These are phyloP conservation scores for Zaprionus ghesquierei DNA, from an alignment of 1,140 invertebrate species.

Conservation along the genomic window DNA sequence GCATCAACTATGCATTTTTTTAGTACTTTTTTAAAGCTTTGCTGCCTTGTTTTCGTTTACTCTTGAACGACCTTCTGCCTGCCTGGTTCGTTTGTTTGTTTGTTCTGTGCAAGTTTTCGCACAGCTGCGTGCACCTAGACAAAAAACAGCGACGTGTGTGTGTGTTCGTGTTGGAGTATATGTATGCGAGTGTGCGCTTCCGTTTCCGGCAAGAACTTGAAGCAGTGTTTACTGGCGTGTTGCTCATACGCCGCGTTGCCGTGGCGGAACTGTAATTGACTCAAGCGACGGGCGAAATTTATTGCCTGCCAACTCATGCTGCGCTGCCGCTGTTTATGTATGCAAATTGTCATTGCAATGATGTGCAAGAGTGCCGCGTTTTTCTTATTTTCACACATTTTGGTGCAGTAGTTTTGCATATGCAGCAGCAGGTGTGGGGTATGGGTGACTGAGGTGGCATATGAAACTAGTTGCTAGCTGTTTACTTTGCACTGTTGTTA, in stretches of 20 bases:
- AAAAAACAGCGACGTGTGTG: slow-evolving; percentile 30
- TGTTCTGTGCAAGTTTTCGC: slow-evolving; percentile 23
- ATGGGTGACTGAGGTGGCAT: not conserved
- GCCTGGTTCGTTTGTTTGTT: slow-evolving; percentile 19
- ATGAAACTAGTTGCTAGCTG: too few species aligned
- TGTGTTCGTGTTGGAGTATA: not conserved
- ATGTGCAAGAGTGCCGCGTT: slow-evolving; percentile 46
- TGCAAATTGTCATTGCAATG: slow-evolving; percentile 76
- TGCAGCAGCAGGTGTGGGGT: not conserved
- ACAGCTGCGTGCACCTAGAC: slow-evolving; percentile 43
- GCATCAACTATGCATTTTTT: not conserved
- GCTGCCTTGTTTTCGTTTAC: slow-evolving; percentile 9
- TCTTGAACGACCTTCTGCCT: slow-evolving; percentile 22
- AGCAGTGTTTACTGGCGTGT: slow-evolving; percentile 12
- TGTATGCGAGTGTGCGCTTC: slow-evolving; percentile 22
- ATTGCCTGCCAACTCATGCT: slow-evolving; percentile 55
- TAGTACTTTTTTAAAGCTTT: not conserved
- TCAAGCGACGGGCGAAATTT: slow-evolving; percentile 68
- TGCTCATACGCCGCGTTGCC: slow-evolving; percentile 56
- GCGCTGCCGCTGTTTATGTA: slow-evolving; percentile 55
- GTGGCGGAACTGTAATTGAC: slow-evolving; percentile 66
- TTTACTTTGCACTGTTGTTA: too few species aligned
- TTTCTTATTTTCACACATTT: slow-evolving; percentile 20
- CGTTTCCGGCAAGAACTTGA: slow-evolving; percentile 36
- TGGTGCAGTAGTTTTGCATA: slow-evolving; percentile 21